A percentile compares a stretch with the other conserved stretches of the same genome.
Evolutionary conservation across 2,113 vertebrate species (phyloP).

Genomic region (Bufo gargarizans): DNA sequence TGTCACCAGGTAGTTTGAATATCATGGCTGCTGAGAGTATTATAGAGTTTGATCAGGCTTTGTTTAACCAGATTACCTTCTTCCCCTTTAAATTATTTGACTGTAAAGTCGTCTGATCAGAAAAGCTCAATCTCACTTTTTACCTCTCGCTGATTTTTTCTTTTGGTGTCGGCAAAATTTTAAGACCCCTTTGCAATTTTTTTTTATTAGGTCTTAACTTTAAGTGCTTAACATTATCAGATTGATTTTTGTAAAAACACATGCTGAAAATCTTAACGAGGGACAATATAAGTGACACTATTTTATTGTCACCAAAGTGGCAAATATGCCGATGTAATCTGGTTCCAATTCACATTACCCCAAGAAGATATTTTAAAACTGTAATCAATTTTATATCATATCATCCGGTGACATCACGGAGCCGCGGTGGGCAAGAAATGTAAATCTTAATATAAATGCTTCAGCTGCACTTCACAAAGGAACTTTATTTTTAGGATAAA

Average conservation of each 20-base stretch:
- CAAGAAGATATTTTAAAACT: conserved; percentile 31
- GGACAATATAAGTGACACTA: conserved; percentile 59
- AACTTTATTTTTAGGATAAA: not conserved
- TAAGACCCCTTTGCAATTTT: conserved; percentile 56
- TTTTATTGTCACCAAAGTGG: conserved; percentile 55
- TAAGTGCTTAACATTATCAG: conserved; percentile 58
- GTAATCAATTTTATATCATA: conserved; percentile 50
- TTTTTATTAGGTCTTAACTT: conserved; percentile 58
- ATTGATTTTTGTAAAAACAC: conserved; percentile 60
- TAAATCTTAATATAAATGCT: conserved; percentile 35
- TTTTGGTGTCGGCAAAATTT: conserved; percentile 52
- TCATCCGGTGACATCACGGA: conserved; percentile 38
- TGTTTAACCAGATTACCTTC: not conserved
- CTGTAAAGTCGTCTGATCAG: not conserved
- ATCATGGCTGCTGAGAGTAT: too few relatives aligned
- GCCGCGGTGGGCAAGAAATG: not conserved
- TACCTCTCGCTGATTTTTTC: conserved; percentile 30
- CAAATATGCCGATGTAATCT: conserved; percentile 55
- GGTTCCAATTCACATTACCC: conserved; percentile 44
- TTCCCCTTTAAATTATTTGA: not conserved
- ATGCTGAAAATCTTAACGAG: conserved; percentile 57
- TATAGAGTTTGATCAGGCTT: not conserved
- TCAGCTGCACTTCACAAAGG: conserved; percentile 6
- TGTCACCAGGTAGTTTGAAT: too few relatives aligned
- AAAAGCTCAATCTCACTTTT: conserved; percentile 25